A percentile compares a stretch with the other conserved stretches of the same genome.
Evolutionary conservation across 2,888 invertebrate species (phyloP).

Genomic region (Drosophila formosana): DNA sequence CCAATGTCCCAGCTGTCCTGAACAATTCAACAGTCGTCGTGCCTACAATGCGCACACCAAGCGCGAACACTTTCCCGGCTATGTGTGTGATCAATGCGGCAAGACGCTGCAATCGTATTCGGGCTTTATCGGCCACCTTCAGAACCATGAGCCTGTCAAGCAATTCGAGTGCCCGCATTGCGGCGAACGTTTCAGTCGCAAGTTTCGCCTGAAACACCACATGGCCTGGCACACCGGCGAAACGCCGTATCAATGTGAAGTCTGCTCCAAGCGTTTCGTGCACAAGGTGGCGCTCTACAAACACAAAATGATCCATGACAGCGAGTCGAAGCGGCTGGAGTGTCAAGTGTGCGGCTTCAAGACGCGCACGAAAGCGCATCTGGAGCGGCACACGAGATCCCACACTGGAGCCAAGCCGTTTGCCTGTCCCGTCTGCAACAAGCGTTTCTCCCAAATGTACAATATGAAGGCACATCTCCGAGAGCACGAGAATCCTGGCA

Average conservation of each 20-base stretch:
- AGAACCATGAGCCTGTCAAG: slow-evolving; percentile 71
- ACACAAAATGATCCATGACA: slow-evolving; percentile 80
- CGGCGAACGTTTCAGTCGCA: slow-evolving; percentile 70
- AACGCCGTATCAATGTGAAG: slow-evolving; percentile 73
- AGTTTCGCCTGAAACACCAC: slow-evolving; percentile 70
- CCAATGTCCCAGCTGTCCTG: slow-evolving; percentile 69
- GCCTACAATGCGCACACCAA: slow-evolving; percentile 70
- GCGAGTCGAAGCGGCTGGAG: slow-evolving; percentile 69
- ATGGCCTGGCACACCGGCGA: slow-evolving; percentile 79
- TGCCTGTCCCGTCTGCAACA: slow-evolving; percentile 72
- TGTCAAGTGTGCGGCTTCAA: slow-evolving; percentile 84
- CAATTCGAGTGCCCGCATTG: slow-evolving; percentile 76
- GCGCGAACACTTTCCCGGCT: slow-evolving; percentile 73
- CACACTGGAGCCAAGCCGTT: slow-evolving; percentile 84
- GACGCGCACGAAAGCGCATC: slow-evolving; percentile 85
- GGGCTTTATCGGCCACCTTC: slow-evolving; percentile 70
- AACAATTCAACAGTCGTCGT: slow-evolving; percentile 62
- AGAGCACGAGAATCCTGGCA: slow-evolving; percentile 73
- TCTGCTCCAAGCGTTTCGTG: slow-evolving; percentile 73
- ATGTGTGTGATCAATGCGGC: slow-evolving; percentile 77
- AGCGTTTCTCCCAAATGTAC: slow-evolving; percentile 77
- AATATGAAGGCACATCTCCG: slow-evolving; percentile 75
- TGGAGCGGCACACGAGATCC: slow-evolving; percentile 85
- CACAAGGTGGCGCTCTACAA: slow-evolving; percentile 77
- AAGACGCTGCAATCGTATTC: slow-evolving; percentile 73